phyloP scores from a whole-genome alignment of 2,888 invertebrate species.

The Nephrotoma guestfalica region DNA sequence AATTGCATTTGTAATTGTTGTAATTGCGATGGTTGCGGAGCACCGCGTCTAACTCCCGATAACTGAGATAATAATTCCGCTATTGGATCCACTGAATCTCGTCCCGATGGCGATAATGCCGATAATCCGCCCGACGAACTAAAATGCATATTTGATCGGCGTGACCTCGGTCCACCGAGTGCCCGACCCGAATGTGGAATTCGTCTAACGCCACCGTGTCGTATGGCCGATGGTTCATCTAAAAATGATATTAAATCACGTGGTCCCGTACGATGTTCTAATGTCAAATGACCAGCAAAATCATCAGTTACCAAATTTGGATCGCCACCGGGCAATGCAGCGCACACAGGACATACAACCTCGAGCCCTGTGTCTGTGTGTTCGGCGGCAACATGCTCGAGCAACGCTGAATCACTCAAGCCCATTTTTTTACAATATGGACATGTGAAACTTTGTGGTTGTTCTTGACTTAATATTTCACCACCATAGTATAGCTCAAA shows the following conservation, averaged over 20 bases:
- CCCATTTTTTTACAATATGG: conserved; percentile 96
- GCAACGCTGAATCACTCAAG: conserved; percentile 79
- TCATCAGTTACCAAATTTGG: conserved; percentile 97
- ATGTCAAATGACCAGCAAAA: conserved; percentile 87
- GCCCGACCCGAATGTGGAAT: conserved; percentile 67
- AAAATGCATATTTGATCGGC: conserved; percentile 91
- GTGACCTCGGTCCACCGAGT: conserved; percentile 57
- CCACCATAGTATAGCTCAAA: conserved; percentile 95
- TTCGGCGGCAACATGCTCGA: conserved; percentile 81
- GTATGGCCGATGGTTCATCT: conserved; percentile 75
- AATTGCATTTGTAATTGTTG: conserved; percentile 93
- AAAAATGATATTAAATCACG: conserved; percentile 86
- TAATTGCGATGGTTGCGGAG: conserved; percentile 58
- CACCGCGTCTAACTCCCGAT: conserved; percentile 69
- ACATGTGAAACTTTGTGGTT: conserved; percentile 93
- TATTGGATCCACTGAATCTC: conserved; percentile 92
- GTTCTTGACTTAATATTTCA: conserved; percentile 79
- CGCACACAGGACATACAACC: conserved; percentile 97
- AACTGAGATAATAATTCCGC: conserved; percentile 90
- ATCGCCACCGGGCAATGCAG: conserved; percentile 90
- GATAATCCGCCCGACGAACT: conserved; percentile 76
- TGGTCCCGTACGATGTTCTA: conserved; percentile 82
- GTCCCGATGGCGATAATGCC: conserved; percentile 69
- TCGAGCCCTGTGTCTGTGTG: conserved; percentile 85
- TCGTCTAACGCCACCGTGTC: conserved; percentile 60